These are phyloP conservation scores for Canis aureus DNA, from an alignment of 2,113 vertebrate species.

Conservation along the genomic window DNA sequence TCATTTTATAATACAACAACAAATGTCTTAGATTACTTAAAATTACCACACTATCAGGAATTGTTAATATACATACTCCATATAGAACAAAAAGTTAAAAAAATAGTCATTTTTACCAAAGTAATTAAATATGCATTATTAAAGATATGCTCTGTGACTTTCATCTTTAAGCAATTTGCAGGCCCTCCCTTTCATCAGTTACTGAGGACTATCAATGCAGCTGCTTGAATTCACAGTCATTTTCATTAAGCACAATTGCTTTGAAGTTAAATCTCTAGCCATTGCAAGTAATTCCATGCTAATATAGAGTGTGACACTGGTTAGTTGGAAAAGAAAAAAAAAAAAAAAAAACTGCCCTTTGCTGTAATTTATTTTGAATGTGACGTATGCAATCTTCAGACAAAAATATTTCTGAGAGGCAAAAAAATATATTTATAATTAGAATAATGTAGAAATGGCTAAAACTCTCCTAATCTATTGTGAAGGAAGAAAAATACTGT, in stretches of 20 bases:
- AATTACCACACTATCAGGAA: background rate
- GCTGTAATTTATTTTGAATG: slow-evolving; percentile 65
- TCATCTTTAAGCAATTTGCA: slow-evolving; percentile 72
- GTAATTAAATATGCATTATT: slow-evolving; percentile 79
- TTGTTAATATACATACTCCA: slow-evolving; percentile 39
- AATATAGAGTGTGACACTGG: slow-evolving; percentile 61
- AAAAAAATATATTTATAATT: slow-evolving; percentile 4
- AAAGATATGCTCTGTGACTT: slow-evolving; percentile 70
- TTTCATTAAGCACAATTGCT: slow-evolving; percentile 82
- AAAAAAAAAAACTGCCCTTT: slow-evolving; percentile 39
- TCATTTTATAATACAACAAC: slow-evolving; percentile 9
- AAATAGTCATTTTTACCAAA: slow-evolving; percentile 39
- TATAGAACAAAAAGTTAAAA: background rate
- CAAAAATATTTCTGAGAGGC: background rate
- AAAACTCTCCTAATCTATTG: background rate
- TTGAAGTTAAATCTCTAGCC: slow-evolving; percentile 81
- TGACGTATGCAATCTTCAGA: slow-evolving; percentile 49
- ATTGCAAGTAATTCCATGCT: slow-evolving; percentile 63
- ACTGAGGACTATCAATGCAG: slow-evolving; percentile 63
- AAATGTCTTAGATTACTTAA: slow-evolving; percentile 13
- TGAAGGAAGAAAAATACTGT: background rate
- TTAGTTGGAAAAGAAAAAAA: background rate
- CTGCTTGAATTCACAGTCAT: slow-evolving; percentile 66
- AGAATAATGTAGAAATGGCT: background rate
- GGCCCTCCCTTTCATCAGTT: slow-evolving; percentile 76